Evolutionary conservation across 2,888 invertebrate species (phyloP), one percentile per base, ranked within the genome.

Genomic region (Andrena camellia): DNA sequence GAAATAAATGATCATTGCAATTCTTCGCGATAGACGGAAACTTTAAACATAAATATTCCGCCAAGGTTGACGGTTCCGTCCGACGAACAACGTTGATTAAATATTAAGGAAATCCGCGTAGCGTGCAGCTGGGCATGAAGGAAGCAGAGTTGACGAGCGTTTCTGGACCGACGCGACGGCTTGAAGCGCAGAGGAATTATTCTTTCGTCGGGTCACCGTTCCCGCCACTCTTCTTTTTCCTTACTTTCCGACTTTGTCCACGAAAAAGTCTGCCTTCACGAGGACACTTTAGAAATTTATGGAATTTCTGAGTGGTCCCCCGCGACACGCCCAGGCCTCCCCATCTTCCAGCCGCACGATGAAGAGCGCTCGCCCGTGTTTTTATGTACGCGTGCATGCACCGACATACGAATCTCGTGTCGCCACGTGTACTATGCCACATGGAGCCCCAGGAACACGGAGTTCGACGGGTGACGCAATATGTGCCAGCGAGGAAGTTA

Each of bases 231-330:
- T 10, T 29, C 52, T 26, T 35, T 35, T 17, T 26, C 42, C 48
- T 1, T 31, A 6, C n/a, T 23, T 57, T 50, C 26, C 63, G 69
- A 60, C 60, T 48, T 26, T 59, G 72, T 54, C 59, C 23, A 82
- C 63, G 42, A 85, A 87, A 88, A 89, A 86, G 86, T 87, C 85
- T 73, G 79, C 85, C 85, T 90, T 90, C 86, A 88, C 81, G 88
- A 87, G 86, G 73, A 52, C 78, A 78, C 83, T 89, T 90, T 84
- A 90, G 90, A 88, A 86, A 92, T 92, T 92, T 91, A 92, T 92
- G 88, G 90, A 92, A 92, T 92, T 92, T 90, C 85, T 90, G 88
- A 92, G 88, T 79, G 83, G 83, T 86, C 88, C 79, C 81, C 80
- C 70, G 59, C 79, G 79, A 83, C 81, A 82, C 83, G 79, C 33